Evolutionary conservation across 2,113 vertebrate genomes (phyloP), one percentile per base, ranked within the genome.

Genomic region (Pseudorhombus dupliciocellatus): DNA sequence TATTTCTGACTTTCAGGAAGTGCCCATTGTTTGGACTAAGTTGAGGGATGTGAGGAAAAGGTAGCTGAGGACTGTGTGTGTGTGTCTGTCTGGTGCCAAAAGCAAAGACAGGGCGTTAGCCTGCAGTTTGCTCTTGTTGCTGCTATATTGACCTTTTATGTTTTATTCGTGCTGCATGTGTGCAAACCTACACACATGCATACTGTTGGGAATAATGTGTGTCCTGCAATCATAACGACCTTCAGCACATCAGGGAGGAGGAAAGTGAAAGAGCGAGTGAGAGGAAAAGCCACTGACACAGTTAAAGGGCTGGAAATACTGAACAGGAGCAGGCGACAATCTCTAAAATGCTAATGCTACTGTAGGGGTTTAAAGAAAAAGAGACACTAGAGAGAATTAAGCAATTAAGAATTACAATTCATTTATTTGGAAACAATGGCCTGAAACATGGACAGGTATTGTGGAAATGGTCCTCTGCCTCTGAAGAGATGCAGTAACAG

Each of bases 1-100:
- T 87, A 77, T 88, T 88, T 79, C 62, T 83, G 71, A 81, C 78
- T 79, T 75, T 78, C 88, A 92, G 91, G 89, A 92, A 91, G 84
- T 74, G 83, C 78, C 76, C 80, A 86, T 90, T 90, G 90, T 92
- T 90, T 78, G 25, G 37, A 70, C 44, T 2, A 1, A 63, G 75
- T 59, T 16, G 31, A 69, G 77, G 60, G 75, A 83, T 87, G 87
- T 79, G 64, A 69, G 59, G 21, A 66, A 65, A 67, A 60, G 73
- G 52, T 75, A 68, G 81, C 60, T 3, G 57, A 26, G 70, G 70
- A 68, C 65, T 83, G 55, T 34, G 20, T 51, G 58, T 52, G 6
- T 55, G 56, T 31, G 15, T 51, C 18, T 61, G 46, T 51, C 44
- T 42, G 20, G 0, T 37, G 25, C 11, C 57, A 50, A 68, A 26